Evolutionary conservation across 1,140 invertebrate genomes (phyloP), one percentile per base, ranked within the genome.

Genomic region (Drosophila pachea): DNA sequence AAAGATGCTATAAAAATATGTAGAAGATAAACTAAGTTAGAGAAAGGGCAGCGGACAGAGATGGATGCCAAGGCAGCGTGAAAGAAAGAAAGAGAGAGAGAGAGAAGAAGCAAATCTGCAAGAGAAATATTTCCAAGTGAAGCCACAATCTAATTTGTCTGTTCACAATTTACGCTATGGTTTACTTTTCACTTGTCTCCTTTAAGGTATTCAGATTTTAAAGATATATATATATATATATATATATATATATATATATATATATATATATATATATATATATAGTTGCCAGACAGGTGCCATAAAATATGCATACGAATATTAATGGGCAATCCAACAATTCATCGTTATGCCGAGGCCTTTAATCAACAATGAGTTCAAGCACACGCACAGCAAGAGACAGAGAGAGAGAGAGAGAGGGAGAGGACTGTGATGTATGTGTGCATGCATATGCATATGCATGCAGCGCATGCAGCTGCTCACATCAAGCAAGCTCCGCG

Each of bases 311-410:
- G 63, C 68, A 67, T 50, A 16, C 43, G 62, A 43, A 61, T 71
- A 67, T 67, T 71, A 71, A 71, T 71, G 68, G 64, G 35, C 64
- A 38, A 38, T 48, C 63, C 68, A 71, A 71, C 68, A 67, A 71
- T 71, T 71, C 68, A 71, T 71, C 63, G 56, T 71, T 71, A 61
- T 67, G 56, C 14, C 43, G 43, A 45, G 29, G 38, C 52, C 62
- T 65, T 73, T 73, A 70, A 73, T 73, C 67, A 73, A 63, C 42
- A 55, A 54, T 54, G 52, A 32, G 38, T 31, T 56, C 66, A 63
- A 1, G 22, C 14, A 43, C 8, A 61, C n/a, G 35, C 12, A 35
- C 29, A 58, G 8, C 22, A 22, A 60, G 4, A 49, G 29, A 33
- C 22, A 60, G 8, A 50, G 3, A 31, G 0, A 14, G 2, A 7